These are phyloP conservation scores for Tupaia chinensis DNA, from an alignment of 2,113 vertebrate genomes.

Conservation along the genomic window DNA sequence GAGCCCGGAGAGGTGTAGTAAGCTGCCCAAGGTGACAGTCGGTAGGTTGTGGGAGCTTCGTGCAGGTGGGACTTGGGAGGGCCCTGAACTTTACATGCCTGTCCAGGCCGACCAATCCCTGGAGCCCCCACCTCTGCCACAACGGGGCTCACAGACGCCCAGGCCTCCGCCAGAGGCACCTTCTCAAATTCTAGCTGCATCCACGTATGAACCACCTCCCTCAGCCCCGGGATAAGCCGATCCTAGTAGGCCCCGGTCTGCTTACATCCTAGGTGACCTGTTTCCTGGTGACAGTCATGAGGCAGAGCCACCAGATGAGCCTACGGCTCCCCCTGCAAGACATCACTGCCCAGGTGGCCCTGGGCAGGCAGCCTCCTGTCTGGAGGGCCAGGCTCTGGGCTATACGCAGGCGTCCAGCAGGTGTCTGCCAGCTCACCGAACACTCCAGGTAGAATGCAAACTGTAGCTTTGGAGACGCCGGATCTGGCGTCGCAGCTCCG, in stretches of 20 bases:
- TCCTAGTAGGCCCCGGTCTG: rapidly evolving
- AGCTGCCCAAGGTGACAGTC: not conserved
- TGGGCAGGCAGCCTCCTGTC: not conserved
- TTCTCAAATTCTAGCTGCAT: not conserved
- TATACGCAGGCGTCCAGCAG: not conserved
- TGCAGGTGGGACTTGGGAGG: not conserved
- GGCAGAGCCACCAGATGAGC: too few species aligned
- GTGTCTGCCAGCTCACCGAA: not conserved
- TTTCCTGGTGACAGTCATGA: not conserved
- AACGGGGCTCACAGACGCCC: not conserved
- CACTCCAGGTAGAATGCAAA: not conserved
- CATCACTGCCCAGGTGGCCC: too few species aligned
- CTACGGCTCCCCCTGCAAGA: not conserved
- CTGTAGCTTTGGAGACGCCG: not conserved
- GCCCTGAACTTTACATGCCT: not conserved
- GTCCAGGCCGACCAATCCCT: rapidly evolving
- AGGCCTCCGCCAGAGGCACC: not conserved
- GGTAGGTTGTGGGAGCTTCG: not conserved
- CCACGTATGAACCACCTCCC: not conserved
- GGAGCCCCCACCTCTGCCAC: not conserved
- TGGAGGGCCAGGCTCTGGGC: not conserved
- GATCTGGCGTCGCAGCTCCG: not conserved
- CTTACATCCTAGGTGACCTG: not conserved
- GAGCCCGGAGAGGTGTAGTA: not conserved
- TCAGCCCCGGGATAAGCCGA: not conserved